Conservation (phyloP, 2,888 invertebrate genomes). For the Brachylomia viminalis region DNA sequence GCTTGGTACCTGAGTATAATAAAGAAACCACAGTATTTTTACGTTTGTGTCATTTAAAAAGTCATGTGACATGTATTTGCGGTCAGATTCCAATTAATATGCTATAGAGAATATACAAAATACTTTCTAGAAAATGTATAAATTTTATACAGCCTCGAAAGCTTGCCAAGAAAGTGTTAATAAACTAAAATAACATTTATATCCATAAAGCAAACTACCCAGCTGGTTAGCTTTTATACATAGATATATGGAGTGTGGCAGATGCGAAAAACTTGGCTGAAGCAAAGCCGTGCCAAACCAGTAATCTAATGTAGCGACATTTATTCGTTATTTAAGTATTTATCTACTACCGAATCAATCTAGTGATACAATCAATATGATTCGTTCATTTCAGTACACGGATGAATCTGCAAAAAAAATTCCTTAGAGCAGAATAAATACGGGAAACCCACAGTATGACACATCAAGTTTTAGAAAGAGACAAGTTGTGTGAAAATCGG, state of each 20-base stretch:
- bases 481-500: not conserved
- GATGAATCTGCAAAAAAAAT: constrained; percentile 20
- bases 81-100: not conserved
- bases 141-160: not conserved
- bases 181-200: constrained; percentile 12
- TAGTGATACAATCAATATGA: constrained; percentile 34
- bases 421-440: constrained; percentile 16
- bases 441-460: not conserved
- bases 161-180: constrained; percentile 17
- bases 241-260: constrained; percentile 1
- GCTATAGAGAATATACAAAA: not conserved
- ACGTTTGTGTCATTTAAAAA: not conserved
- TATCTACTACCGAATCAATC: constrained; percentile 28
- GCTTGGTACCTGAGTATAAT: not conserved
- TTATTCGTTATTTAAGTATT: constrained; percentile 36
- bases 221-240: not conserved
- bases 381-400: constrained; percentile 22
- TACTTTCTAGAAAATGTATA: not conserved
- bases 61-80: not conserved
- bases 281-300: not conserved
- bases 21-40: not conserved
- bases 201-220: not conserved
- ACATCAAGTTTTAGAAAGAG: not conserved
- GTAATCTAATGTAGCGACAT: constrained; percentile 12
- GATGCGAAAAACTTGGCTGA: constrained; percentile 21